Percentiles rank a stretch among this genome's conserved stretches.
These are phyloP conservation scores for Eupeodes corollae DNA, from an alignment of 1,140 invertebrate genomes.

Conservation along the genomic window DNA sequence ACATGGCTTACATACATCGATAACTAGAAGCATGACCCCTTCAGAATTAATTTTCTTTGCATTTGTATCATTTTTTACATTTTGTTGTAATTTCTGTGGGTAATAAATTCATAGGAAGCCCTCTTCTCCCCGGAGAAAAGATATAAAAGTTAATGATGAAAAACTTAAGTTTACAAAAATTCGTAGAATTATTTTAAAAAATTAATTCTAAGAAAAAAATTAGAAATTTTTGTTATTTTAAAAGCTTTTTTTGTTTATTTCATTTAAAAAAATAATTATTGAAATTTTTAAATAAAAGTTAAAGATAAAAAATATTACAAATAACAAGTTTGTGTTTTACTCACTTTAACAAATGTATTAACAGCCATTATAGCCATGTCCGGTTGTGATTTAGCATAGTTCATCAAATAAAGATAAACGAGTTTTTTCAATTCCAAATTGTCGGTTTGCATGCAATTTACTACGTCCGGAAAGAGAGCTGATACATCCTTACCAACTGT, in stretches of 20 bases:
- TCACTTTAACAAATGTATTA: conserved; percentile 99
- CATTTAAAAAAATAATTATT: not conserved
- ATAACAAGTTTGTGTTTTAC: conserved; percentile 3
- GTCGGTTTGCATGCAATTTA: conserved; percentile 99
- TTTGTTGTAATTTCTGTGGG: not conserved
- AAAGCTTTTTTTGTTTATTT: too few relatives aligned
- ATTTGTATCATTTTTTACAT: too few relatives aligned
- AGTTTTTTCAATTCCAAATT: conserved; percentile 99
- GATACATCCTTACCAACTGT: conserved; percentile 96
- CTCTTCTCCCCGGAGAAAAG: not conserved
- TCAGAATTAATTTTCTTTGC: too few relatives aligned
- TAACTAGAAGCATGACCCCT: too few relatives aligned
- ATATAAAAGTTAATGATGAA: not conserved
- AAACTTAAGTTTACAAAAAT: too few relatives aligned
- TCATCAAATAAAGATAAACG: conserved; percentile 99
- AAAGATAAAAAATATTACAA: not conserved
- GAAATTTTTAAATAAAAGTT: not conserved
- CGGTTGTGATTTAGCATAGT: conserved; percentile 99
- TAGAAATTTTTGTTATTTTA: too few relatives aligned
- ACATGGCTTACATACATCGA: too few relatives aligned
- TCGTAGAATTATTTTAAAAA: too few relatives aligned
- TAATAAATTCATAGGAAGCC: not conserved
- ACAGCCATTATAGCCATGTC: conserved; percentile 99
- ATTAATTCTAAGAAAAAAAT: too few relatives aligned
- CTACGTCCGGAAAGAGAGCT: conserved; percentile 95